These are phyloP conservation scores for Temnothorax curvispinosus DNA, from an alignment of 1,140 invertebrate genomes.

Conservation along the genomic window DNA sequence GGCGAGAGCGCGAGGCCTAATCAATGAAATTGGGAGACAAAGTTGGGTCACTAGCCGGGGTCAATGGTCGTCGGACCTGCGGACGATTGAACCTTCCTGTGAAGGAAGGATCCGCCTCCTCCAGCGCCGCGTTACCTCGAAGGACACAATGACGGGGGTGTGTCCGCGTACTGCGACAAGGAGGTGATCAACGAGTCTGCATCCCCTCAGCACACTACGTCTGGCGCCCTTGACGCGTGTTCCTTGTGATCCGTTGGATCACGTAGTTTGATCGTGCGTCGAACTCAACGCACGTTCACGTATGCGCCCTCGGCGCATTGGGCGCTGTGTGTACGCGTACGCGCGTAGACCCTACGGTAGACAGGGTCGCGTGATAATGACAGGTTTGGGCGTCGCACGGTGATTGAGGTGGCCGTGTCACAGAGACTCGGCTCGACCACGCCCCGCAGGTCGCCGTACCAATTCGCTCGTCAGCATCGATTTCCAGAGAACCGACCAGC, in stretches of 20 bases:
- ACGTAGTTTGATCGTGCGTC: constrained; percentile 63
- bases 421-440: constrained; percentile 80
- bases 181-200: constrained; percentile 59
- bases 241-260: constrained; percentile 60
- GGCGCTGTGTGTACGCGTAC: constrained; percentile 41
- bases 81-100: constrained; percentile 79
- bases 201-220: constrained; percentile 28
- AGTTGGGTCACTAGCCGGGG: constrained; percentile 77
- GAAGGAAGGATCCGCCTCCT: constrained; percentile 67
- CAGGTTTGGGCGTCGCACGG: constrained; percentile 82
- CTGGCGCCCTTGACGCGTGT: constrained; percentile 59
- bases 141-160: constrained; percentile 81
- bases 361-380: constrained; percentile 85
- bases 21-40: constrained; percentile 85
- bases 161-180: constrained; percentile 66
- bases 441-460: constrained; percentile 77
- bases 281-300: constrained; percentile 34
- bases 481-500: constrained; percentile 61
- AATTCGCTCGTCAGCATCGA: constrained; percentile 73
- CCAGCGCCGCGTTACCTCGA: constrained; percentile 67
- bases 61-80: constrained; percentile 77
- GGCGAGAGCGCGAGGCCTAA: constrained; percentile 74
- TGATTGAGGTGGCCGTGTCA: constrained; percentile 84
- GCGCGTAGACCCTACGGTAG: constrained; percentile 69
- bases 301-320: constrained; percentile 15